phyloP scores from a whole-genome alignment of 2,113 vertebrate genomes.

The Struthidea cinerea region DNA sequence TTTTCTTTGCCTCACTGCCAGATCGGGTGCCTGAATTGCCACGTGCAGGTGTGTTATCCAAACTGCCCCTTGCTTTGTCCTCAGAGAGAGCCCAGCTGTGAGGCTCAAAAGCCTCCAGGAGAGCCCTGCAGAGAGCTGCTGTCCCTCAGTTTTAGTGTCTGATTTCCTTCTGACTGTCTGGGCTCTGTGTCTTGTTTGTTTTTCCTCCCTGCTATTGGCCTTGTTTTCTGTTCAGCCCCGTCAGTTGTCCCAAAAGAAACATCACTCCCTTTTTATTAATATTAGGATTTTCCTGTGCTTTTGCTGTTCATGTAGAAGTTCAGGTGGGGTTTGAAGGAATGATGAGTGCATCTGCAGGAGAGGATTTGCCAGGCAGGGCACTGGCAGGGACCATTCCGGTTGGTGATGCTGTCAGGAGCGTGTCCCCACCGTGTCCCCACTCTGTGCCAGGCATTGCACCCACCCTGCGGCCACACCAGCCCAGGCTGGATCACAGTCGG shows the following conservation, averaged over 20 bases:
- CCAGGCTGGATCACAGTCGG: fast-evolving
- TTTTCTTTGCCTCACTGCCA: fast-evolving
- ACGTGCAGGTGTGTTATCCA: neutral
- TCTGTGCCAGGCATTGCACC: neutral
- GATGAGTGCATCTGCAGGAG: neutral
- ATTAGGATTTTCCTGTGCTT: neutral
- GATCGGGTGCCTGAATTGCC: neutral
- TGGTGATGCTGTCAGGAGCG: neutral
- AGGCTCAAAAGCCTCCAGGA: neutral
- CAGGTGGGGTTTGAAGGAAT: neutral
- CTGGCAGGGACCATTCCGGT: fast-evolving
- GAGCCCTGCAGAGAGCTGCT: neutral
- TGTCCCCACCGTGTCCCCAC: neutral
- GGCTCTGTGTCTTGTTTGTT: neutral
- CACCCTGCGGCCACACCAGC: neutral
- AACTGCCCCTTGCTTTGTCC: neutral
- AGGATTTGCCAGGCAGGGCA: neutral
- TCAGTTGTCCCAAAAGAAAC: neutral
- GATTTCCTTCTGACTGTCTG: neutral
- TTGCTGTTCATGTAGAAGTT: neutral
- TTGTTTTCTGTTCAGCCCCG: neutral
- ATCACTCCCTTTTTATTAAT: fast-evolving
- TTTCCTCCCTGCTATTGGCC: neutral
- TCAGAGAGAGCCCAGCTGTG: neutral
- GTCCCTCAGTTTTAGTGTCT: neutral